These are phyloP conservation scores for Volucella zonaria DNA, from an alignment of 2,888 invertebrate species.

Conservation along the genomic window DNA sequence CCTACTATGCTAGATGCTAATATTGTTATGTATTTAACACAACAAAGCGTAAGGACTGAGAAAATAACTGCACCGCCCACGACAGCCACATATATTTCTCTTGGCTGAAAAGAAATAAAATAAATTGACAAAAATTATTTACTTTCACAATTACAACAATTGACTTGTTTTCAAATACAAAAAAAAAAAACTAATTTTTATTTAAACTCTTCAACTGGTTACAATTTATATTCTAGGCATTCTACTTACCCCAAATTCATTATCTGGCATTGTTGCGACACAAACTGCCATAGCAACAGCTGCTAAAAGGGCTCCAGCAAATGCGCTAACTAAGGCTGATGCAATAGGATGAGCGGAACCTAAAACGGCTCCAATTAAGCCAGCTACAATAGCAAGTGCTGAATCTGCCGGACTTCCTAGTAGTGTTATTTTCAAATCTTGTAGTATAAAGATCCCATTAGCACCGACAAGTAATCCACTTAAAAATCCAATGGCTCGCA, in stretches of 20 bases:
- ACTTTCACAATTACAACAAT: not conserved
- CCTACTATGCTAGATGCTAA: slow-evolving; percentile 82
- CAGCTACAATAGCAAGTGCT: slow-evolving; percentile 81
- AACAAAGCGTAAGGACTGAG: slow-evolving; percentile 81
- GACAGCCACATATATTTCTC: slow-evolving; percentile 82
- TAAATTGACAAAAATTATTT: not conserved
- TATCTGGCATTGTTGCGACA: slow-evolving; percentile 82
- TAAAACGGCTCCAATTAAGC: slow-evolving; percentile 81
- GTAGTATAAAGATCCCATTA: slow-evolving; percentile 91
- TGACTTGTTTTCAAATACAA: not conserved
- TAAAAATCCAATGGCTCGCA: slow-evolving; percentile 93
- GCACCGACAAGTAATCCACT: slow-evolving; percentile 94
- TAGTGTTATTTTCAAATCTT: slow-evolving; percentile 90
- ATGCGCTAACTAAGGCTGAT: slow-evolving; percentile 81
- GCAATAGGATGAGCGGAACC: slow-evolving; percentile 82
- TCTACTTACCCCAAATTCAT: slow-evolving; percentile 82
- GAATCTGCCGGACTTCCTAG: slow-evolving; percentile 85
- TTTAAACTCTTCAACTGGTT: not conserved
- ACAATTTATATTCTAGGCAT: no score
- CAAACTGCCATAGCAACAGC: slow-evolving; percentile 82
- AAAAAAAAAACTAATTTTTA: not conserved
- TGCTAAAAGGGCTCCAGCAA: slow-evolving; percentile 81
- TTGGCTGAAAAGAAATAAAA: slow-evolving; percentile 76
- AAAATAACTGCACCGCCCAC: slow-evolving; percentile 82
- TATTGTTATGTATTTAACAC: slow-evolving; percentile 82